Conservation (phyloP, 2,113 vertebrate genomes). For the Rhinogobius similis region DNA sequence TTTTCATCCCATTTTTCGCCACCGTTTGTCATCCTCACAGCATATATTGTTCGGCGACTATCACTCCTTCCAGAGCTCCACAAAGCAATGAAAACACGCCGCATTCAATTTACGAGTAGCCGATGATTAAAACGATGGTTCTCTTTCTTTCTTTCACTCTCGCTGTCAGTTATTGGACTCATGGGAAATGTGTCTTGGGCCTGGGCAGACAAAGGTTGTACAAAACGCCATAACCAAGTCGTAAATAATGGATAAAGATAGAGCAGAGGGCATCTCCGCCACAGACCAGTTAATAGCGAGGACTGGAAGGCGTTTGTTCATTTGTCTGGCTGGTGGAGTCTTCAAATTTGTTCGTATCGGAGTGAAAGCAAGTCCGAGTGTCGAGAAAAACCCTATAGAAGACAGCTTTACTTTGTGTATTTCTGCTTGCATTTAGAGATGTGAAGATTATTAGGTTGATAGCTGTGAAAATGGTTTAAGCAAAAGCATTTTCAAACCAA, state of each 20-base stretch:
- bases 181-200: constrained; percentile 9
- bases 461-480: no score
- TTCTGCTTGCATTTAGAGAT: no score
- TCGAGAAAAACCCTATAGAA: no score
- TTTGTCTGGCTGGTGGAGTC: not conserved
- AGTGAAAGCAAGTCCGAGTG: not conserved
- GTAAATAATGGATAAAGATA: constrained; percentile 9
- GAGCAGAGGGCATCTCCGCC: not conserved
- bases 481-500: no score
- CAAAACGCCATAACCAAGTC: not conserved
- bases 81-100: not conserved
- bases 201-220: not conserved
- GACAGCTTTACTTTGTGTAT: no score
- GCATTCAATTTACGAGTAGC: not conserved
- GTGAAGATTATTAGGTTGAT: no score
- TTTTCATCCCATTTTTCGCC: constrained; percentile 14
- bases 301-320: not conserved
- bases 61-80: not conserved
- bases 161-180: constrained; percentile 1
- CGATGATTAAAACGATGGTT: not conserved
- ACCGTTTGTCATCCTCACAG: constrained; percentile 12
- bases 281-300: not conserved
- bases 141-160: no score
- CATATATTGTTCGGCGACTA: constrained; percentile 19
- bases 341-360: not conserved